A percentile compares a stretch with the other conserved stretches of the same genome.
Conservation (phyloP, 2,113 vertebrate genomes). For the Corvus cornix region DNA sequence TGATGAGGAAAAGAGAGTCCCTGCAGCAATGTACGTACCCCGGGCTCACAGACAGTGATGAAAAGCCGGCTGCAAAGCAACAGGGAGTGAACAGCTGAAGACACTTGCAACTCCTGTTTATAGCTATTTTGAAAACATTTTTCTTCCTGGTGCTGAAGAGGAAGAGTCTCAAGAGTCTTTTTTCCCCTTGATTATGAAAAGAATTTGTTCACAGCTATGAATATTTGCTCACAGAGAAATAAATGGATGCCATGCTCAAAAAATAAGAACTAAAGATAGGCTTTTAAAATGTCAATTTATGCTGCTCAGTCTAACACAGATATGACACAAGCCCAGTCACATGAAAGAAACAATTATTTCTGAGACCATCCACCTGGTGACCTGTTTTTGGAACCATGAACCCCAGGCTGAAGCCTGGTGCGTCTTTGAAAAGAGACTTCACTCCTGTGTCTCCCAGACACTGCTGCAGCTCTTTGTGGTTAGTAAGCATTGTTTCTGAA, state of each 20-base stretch:
- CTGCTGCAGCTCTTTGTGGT: background rate
- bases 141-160: slow-evolving; percentile 19
- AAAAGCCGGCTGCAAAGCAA: slow-evolving; percentile 9
- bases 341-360: background rate
- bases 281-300: background rate
- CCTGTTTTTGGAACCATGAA: background rate
- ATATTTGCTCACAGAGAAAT: background rate
- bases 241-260: background rate
- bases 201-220: background rate
- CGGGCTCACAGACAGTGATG: background rate
- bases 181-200: background rate
- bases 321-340: background rate
- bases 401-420: background rate
- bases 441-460: background rate
- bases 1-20: background rate
- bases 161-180: slow-evolving; percentile 13
- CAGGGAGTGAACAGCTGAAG: slow-evolving; percentile 27
- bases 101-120: slow-evolving; percentile 22
- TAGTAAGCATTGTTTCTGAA: background rate
- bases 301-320: background rate
- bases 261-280: background rate
- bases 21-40: background rate
- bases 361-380: background rate
- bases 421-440: background rate
- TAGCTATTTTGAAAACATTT: slow-evolving; percentile 53